phyloP scores from a whole-genome alignment of 2,888 invertebrate genomes.

The Megalurothrips usitatus region DNA sequence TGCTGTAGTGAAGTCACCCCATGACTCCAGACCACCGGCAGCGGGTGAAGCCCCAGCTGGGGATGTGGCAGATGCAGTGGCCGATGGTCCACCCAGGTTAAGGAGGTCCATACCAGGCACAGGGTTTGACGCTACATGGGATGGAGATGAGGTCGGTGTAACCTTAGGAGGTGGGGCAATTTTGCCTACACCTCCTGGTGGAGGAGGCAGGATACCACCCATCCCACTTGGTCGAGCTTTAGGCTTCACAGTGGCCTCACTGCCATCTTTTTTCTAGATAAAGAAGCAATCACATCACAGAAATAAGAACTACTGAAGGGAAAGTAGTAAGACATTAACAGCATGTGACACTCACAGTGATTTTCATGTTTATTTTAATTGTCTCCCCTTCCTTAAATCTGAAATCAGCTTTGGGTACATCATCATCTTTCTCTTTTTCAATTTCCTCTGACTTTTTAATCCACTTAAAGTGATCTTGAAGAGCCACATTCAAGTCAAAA shows the following conservation, averaged over 20 bases:
- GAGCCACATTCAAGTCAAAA: conserved; percentile 96
- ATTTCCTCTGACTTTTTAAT: conserved; percentile 75
- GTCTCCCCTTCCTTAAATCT: conserved; percentile 99
- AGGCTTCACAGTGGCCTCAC: conserved; percentile 63
- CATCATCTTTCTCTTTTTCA: conserved; percentile 60
- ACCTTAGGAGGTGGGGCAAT: conserved; percentile 70
- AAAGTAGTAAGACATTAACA: conserved; percentile 29
- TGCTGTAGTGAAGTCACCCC: conserved; percentile 41
- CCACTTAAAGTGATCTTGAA: conserved; percentile 98
- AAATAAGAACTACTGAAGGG: no score
- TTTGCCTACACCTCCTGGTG: conserved; percentile 74
- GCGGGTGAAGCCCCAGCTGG: not conserved
- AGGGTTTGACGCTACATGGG: conserved; percentile 54
- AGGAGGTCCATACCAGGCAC: conserved; percentile 23
- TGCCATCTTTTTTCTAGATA: conserved; percentile 80
- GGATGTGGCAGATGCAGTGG: not conserved
- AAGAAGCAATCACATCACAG: conserved; percentile 10
- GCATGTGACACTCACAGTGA: conserved; percentile 61
- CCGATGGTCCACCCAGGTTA: not conserved
- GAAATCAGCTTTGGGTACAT: conserved; percentile 75
- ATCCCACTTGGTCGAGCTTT: conserved; percentile 56
- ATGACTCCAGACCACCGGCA: conserved; percentile 37
- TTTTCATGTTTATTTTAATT: conserved; percentile 98
- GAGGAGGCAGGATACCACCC: conserved; percentile 68
- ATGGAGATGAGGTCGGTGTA: conserved; percentile 66